A percentile compares a stretch with the other conserved stretches of the same genome.
Evolutionary conservation across 1,140 invertebrate species (phyloP).

Genomic region (Ladona fulva): DNA sequence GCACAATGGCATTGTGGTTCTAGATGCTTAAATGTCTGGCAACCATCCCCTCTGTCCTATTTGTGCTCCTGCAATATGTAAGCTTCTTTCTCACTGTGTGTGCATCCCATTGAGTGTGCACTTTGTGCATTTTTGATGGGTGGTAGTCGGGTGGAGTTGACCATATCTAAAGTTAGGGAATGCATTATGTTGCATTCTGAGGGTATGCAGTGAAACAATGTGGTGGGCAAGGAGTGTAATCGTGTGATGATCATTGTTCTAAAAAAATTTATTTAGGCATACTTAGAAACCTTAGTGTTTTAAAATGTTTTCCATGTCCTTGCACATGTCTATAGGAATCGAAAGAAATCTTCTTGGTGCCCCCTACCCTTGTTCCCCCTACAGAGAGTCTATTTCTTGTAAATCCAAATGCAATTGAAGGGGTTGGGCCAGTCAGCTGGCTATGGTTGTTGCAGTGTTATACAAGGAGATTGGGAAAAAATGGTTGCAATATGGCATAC

Average conservation of each 20-base stretch:
- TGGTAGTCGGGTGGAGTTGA: neutral
- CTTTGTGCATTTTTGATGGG: neutral
- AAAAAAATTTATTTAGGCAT: neutral
- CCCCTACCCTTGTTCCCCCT: neutral
- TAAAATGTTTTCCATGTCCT: neutral
- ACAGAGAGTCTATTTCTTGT: neutral
- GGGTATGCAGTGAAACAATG: neutral
- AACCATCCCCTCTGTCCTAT: neutral
- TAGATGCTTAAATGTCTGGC: constrained; percentile 2
- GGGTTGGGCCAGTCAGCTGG: neutral
- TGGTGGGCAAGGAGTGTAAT: neutral
- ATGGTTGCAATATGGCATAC: neutral
- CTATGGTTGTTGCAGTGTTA: constrained; percentile 4
- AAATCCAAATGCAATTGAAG: neutral
- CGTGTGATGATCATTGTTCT: neutral
- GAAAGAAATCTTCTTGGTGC: neutral
- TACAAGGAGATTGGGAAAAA: neutral
- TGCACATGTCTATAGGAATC: neutral
- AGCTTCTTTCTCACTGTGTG: constrained; percentile 8
- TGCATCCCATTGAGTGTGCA: neutral
- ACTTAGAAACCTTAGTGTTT: constrained; percentile 1
- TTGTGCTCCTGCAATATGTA: neutral
- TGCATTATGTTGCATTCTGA: neutral
- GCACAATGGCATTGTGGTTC: neutral
- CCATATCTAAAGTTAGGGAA: neutral